Conservation (phyloP, 1,140 invertebrate species). For the Tetranychus urticae region DNA sequence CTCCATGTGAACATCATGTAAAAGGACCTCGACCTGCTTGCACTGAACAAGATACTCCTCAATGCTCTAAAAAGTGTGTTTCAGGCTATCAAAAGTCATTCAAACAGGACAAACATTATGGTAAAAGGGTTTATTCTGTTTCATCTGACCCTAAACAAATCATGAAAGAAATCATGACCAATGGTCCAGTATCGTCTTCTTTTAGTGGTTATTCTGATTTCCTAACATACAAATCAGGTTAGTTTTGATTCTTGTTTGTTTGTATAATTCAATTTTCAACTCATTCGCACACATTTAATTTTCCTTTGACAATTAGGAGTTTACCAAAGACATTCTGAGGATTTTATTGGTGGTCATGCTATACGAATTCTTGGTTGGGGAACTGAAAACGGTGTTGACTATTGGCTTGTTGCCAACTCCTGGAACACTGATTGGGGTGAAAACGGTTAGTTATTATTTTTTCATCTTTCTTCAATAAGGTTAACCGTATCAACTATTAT, state of each 20-base stretch:
- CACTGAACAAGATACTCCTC: conserved; percentile 41
- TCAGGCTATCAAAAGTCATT: conserved; percentile 25
- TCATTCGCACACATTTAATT: not conserved
- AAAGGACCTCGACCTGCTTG: conserved; percentile 46
- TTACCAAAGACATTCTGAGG: not conserved
- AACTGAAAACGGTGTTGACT: not conserved
- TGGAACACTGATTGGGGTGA: conserved; percentile 22
- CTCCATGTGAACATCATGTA: conserved; percentile 69
- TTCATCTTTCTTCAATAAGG: too few species aligned
- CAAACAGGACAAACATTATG: conserved; percentile 49
- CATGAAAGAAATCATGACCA: conserved; percentile 52
- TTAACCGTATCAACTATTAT: too few species aligned
- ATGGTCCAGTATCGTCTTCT: conserved; percentile 72
- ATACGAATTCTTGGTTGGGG: conserved; percentile 10
- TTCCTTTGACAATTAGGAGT: not conserved
- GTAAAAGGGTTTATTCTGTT: conserved; percentile 35
- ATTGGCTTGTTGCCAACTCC: conserved; percentile 18
- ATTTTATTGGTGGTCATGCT: conserved; percentile 7
- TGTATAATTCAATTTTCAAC: not conserved
- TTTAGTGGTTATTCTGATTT: conserved; percentile 77
- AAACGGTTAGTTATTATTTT: not conserved
- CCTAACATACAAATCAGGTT: conserved; percentile 52
- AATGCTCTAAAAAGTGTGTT: conserved; percentile 40
- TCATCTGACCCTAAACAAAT: conserved; percentile 42
- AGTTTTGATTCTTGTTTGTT: not conserved